Evolutionary conservation across 2,888 invertebrate species (phyloP), one percentile per base, ranked within the genome.

Genomic region (Campaea margaritaria): DNA sequence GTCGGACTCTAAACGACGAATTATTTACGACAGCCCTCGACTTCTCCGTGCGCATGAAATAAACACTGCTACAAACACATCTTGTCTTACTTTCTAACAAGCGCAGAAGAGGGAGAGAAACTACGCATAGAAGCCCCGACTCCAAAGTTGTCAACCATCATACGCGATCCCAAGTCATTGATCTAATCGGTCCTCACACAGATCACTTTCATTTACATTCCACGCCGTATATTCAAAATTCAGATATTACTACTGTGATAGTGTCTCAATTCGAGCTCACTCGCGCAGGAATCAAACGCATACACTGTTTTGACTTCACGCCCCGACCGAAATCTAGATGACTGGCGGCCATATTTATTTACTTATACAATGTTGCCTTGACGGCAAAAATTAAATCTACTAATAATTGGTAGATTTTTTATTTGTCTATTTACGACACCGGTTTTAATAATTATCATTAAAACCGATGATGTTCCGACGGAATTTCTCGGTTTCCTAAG

Each of bases 291-390:
- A 50, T 9, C 52, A 16, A 53, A 48, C 41, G 31, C 27, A 31
- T 41, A 42, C 39, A n/a, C 39, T 39, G 14, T 47, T 43, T 41
- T 21, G 36, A 39, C 55, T 63, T 63, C 50, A 63, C 68, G 63
- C 56, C 62, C 59, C 50, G 55, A 65, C 52, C 43, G 38, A 62
- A 67, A 65, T 36, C 47, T 38, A 46, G 47, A 64, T 16, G 68
- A 62, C 70, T 65, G 55, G 68, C 73, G 81, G 91, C 89, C 91
- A 91, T 91, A 90, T 90, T 91, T 90, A 90, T 91, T 91, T 91
- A 90, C 89, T 69, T 82, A 74, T 16, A 56, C 48, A 74, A 72
- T 76, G 75, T 79, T 78, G 72, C 79, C 74, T 73, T 48, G 10
- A 11, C 39, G 2, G 10, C 49, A 50, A 44, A 43, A 16, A 36